phyloP scores from a whole-genome alignment of 2,888 invertebrate genomes.

The Calameuta idolon region DNA sequence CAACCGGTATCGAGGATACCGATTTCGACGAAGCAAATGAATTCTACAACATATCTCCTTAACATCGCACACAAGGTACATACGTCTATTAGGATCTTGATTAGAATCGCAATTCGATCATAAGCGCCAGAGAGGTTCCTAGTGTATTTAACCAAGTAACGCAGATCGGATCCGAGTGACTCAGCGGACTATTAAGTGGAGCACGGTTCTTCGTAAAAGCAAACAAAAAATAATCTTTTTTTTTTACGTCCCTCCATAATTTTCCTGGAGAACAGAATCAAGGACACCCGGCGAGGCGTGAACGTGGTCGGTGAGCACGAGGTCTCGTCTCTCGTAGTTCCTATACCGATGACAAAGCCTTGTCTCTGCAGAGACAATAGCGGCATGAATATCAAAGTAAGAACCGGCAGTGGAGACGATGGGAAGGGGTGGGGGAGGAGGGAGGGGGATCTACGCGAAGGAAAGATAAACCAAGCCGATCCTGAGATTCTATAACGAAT shows the following conservation, averaged over 20 bases:
- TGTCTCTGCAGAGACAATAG: not conserved
- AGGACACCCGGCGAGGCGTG: slow-evolving; percentile 39
- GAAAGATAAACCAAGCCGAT: not conserved
- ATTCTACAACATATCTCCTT: not conserved
- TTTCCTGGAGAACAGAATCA: slow-evolving; percentile 36
- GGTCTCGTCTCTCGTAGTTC: slow-evolving; percentile 1
- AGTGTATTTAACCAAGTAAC: not conserved
- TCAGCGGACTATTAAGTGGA: slow-evolving; percentile 11
- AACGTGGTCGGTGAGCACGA: slow-evolving; percentile 20
- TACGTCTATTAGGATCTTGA: not conserved
- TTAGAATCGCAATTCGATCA: not conserved
- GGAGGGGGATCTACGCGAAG: not conserved
- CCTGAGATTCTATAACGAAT: not conserved
- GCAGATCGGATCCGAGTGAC: not conserved
- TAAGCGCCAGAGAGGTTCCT: not conserved
- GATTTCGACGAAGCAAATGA: not conserved
- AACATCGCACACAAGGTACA: not conserved
- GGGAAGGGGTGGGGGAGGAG: fast-evolving
- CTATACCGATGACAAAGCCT: not conserved
- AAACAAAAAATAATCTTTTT: slow-evolving; percentile 14
- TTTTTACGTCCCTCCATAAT: slow-evolving; percentile 11
- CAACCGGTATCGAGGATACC: not conserved
- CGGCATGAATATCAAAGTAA: not conserved
- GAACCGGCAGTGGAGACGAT: not conserved
- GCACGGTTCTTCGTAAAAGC: slow-evolving; percentile 2